Evolutionary conservation across 2,113 vertebrate genomes (phyloP).

Genomic region (Psittacula cyanocephala): DNA sequence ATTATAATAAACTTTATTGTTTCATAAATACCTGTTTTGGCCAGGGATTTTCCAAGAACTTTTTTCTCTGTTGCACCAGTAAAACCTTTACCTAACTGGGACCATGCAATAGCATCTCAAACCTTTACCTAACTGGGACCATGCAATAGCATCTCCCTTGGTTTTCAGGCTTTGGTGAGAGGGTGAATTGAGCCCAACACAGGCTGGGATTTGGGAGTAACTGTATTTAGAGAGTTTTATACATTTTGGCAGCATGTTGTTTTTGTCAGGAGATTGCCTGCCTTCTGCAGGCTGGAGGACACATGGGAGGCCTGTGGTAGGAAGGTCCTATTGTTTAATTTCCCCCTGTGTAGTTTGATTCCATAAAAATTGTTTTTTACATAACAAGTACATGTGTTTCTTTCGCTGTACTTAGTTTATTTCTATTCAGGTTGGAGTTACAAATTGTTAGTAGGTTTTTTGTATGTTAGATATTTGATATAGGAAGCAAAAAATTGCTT

Average conservation of each 20-base stretch:
- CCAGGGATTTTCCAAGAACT: not conserved
- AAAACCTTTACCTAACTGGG: not conserved
- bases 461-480: not conserved
- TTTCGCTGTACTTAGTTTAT: not conserved
- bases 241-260: not conserved
- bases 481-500: not conserved
- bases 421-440: not conserved
- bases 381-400: not conserved
- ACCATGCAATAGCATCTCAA: not conserved
- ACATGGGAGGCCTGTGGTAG: rapidly evolving
- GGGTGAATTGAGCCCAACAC: not conserved
- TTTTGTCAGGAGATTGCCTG: not conserved
- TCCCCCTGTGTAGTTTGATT: not conserved
- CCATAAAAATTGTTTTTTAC: not conserved
- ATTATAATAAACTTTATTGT: not conserved
- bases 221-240: not conserved
- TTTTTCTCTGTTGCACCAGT: not conserved
- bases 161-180: not conserved
- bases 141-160: not conserved
- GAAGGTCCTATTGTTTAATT: not conserved
- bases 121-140: not conserved
- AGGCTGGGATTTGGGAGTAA: not conserved
- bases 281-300: not conserved
- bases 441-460: not conserved
- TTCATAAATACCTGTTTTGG: not conserved